Evolutionary conservation across 2,113 vertebrate genomes (phyloP), one percentile per base, ranked within the genome.

Genomic region (Lophura nycthemera): DNA sequence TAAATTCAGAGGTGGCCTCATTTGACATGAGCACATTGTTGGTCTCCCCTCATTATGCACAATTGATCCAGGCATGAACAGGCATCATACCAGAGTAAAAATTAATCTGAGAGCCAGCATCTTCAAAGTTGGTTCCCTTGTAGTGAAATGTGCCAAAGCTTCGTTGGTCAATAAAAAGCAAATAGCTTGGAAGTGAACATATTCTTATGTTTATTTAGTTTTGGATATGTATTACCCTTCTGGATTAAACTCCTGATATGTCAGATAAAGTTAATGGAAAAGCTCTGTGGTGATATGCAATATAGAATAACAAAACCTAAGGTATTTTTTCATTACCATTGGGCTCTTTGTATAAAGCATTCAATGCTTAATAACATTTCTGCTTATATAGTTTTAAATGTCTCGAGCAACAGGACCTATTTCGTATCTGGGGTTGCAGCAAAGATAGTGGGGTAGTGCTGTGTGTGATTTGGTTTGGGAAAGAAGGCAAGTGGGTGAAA

Each of bases 81-180:
- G 50, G 29, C 72, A 50, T 40, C 45, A 43, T 32, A 60, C 45
- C 57, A 66, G 43, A 66, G 85, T 63, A 89, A 17, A 89, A 88
- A 66, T 40, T 54, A 27, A 11, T 79, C 54, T 59, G 54, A 83
- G 71, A 69, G 66, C 84, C 77, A 89, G 2, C 48, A 14, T 84
- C 69, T 67, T 93, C 66, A 76, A 86, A 94, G 78, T 80, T 67
- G 66, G 27, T 92, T 91, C 22, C 52, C 50, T 91, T 86, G 56
- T 86, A 74, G 36, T n/a, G 48, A 89, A 64, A 72, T 45, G 43
- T 91, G 85, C 85, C 83, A 83, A 75, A 88, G 60, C 36, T 81
- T 88, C 79, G 69, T 72, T 72, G 85, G 89, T 88, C 85, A 90
- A 32, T 94, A 86, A 94, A 91, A 94, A 92, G 30, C 52, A 90